Evolutionary conservation across 1,140 invertebrate species (phyloP).

Genomic region (Aethina tumida): DNA sequence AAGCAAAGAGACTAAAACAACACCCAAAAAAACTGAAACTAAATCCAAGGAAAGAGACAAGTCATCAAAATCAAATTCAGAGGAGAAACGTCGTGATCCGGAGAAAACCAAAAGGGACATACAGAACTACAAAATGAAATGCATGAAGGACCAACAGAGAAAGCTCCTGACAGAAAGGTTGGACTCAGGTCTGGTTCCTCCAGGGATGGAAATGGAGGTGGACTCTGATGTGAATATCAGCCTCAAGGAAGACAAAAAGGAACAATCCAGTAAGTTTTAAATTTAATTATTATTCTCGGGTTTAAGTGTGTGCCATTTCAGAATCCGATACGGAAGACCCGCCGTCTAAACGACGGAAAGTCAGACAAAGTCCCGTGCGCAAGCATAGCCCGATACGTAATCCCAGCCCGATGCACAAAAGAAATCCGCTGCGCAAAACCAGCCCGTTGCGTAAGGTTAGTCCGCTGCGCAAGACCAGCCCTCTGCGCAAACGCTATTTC

Average conservation of each 20-base stretch:
- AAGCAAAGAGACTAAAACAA: slow-evolving; percentile 4
- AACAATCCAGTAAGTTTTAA: no score
- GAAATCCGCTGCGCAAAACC: no score
- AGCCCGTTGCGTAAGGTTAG: no score
- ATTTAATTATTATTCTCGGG: no score
- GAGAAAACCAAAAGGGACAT: slow-evolving; percentile 33
- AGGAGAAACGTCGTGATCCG: slow-evolving; percentile 29
- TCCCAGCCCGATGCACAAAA: no score
- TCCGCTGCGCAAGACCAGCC: no score
- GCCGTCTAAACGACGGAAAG: no score
- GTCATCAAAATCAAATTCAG: slow-evolving; percentile 10
- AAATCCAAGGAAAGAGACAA: slow-evolving; percentile 1
- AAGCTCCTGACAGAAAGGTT: slow-evolving; percentile 29
- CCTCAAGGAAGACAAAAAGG: background rate
- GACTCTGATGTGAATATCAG: slow-evolving; percentile 17
- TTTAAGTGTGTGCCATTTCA: no score
- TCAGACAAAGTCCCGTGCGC: no score
- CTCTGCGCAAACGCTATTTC: no score
- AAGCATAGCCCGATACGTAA: no score
- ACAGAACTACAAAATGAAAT: slow-evolving; percentile 30
- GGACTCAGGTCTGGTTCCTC: slow-evolving; percentile 34
- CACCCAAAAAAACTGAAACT: slow-evolving; percentile 3
- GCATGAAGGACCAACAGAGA: slow-evolving; percentile 29
- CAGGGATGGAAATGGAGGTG: slow-evolving; percentile 34
- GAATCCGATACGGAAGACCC: no score